These are phyloP conservation scores for Herminia tarsipennalis DNA, from an alignment of 2,888 invertebrate genomes.

Conservation along the genomic window DNA sequence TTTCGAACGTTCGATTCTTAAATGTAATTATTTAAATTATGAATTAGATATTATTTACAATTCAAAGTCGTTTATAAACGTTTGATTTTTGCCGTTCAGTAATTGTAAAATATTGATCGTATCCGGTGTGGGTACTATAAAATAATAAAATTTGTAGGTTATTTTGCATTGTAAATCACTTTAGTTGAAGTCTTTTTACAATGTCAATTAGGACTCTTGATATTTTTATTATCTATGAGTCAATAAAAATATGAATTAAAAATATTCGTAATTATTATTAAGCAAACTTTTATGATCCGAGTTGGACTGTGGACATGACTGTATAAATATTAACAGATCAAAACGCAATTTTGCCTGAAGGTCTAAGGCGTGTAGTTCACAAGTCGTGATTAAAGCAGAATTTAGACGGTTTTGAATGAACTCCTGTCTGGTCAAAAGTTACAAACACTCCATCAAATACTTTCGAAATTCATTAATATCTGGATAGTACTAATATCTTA, in stretches of 20 bases:
- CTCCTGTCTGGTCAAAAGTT: no score
- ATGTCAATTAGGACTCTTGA: conserved; percentile 25
- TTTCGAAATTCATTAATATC: no score
- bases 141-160: conserved; percentile 27
- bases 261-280: background rate
- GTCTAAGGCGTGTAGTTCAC: no score
- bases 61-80: conserved; percentile 14
- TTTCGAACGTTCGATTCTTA: conserved; percentile 18
- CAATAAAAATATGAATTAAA: conserved; percentile 3
- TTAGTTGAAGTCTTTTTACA: conserved; percentile 26
- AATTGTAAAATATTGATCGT: conserved; percentile 13
- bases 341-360: no score
- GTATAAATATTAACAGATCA: no score
- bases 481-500: no score
- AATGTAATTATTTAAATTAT: conserved; percentile 28
- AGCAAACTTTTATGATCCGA: no score
- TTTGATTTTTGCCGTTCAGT: conserved; percentile 21
- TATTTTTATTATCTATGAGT: conserved; percentile 17
- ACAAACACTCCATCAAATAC: no score
- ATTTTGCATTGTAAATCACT: conserved; percentile 39
- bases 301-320: no score
- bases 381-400: no score
- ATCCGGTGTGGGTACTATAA: conserved; percentile 24
- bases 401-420: no score
- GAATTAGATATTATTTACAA: conserved; percentile 31